Base-by-base conservation (phyloP, 2,113 vertebrate species). In the Leucopsar rothschildi region DNA sequence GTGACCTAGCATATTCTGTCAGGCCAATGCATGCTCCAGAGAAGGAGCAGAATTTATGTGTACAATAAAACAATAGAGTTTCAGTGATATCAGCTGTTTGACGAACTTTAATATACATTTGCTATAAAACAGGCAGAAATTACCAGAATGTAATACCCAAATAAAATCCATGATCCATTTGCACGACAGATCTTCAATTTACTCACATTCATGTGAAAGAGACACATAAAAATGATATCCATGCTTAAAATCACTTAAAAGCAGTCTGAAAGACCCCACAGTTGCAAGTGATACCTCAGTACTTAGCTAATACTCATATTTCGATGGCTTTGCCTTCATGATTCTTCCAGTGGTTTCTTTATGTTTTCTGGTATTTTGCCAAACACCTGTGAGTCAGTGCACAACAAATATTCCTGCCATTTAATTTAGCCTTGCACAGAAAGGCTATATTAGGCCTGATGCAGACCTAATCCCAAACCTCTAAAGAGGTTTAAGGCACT, bases 401-500 rank as follows among this genome's bases (percentile, higher is more conserved):
- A 96, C 94, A 97, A 96, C 96, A 97, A 96, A 95, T 98, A 98
- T 96, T 97, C 97, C 97, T 98, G 97, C 98, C 97, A 96, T 98
- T 97, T 98, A 96, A 98, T 98, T 98, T 98, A 96, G 94, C 86
- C 96, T 96, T 96, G 96, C 96, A 95, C 95, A 97, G 97, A 97
- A 97, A 97, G 98, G 96, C 98, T 97, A 55, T 97, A 97, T 98
- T 94, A 93, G 97, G 91, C 95, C 96, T 95, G 95, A 97, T 98
- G 92, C 97, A 92, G 82, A 92, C 88, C 97, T 99, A 99, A 99
- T 99, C 99, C 98, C 98, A 90, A 95, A 97, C 97, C 98, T 98
- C 98, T 97, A 98, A 99, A 98, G 98, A 98, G 98, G 98, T 98
- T 99, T 99, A 99, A 98, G 98, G 98, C 98, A 98, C 99, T 99